Base-by-base conservation (phyloP, 2,888 invertebrate species). In the Steinernema carpocapsae region DNA sequence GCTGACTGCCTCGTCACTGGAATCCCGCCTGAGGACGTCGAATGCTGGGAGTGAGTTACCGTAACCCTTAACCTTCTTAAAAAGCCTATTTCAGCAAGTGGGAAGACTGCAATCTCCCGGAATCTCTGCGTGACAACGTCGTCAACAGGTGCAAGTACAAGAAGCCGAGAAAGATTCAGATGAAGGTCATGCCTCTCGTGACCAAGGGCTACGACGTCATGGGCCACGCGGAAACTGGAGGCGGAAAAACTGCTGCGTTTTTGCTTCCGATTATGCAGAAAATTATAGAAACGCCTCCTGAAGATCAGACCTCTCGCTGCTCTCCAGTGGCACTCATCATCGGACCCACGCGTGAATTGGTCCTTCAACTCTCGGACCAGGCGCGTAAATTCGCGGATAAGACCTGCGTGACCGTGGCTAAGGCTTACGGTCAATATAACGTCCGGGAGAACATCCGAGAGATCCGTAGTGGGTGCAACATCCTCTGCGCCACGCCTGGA, bases 171-270 rank as follows among this genome's bases (percentile, higher is more conserved):
- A 97, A 97, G 0, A 93, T 97, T 22, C 97, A 97, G 88, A 94
- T 94, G 86, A 90, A 93, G 81, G 92, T 95, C 0, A 92, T 97
- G 73, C 96, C 97, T 0, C 92, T 93, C 32, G 92, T 97, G 32
- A 89, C 92, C 88, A 89, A 87, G 10, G 76, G 74, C 0, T 90
- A 94, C 37, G 97, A 99, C 90, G 88, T 99, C 32, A 97, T 97
- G 94, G 95, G 93, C 0, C 97, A 97, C 87, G 97, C 97, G 0
- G 97, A 97, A 88, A 99, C 97, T 7, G 97, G 97, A 0, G 96
- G 96, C 0, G 99, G 97, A 17, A 97, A 97, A 90, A 97, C 97
- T 0, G 96, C 96, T 0, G 96, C 97, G 0, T 97, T 95, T 87
- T 88, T 97, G 26, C 88, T 97, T 46, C 97, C 97, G 0, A 94